These are phyloP conservation scores for Drosophila formosana DNA, from an alignment of 2,888 invertebrate genomes.

Conservation along the genomic window DNA sequence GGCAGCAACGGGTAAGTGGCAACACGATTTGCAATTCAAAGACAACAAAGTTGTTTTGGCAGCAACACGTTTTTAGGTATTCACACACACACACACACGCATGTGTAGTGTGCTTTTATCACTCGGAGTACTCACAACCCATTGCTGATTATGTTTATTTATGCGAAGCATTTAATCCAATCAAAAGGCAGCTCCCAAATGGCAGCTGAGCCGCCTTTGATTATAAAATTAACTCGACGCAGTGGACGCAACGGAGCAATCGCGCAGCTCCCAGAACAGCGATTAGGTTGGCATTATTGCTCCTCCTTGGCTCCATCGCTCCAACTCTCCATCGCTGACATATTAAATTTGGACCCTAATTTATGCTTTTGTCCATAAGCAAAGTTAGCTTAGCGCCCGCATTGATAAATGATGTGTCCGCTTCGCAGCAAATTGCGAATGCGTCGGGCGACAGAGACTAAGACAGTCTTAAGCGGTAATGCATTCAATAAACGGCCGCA, in stretches of 20 bases:
- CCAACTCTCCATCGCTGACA: no score
- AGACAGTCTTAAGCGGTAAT: conserved; percentile 39
- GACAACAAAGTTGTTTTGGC: conserved; percentile 62
- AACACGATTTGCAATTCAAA: conserved; percentile 75
- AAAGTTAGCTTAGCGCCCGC: conserved; percentile 28
- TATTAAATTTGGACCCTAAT: conserved; percentile 68
- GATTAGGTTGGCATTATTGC: conserved; percentile 62
- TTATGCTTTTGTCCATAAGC: conserved; percentile 51
- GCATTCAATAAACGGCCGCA: conserved; percentile 39
- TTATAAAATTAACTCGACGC: conserved; percentile 69
- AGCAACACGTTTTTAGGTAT: conserved; percentile 36
- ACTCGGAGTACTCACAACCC: conserved; percentile 22
- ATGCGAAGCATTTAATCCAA: conserved; percentile 76
- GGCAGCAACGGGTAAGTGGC: conserved; percentile 39
- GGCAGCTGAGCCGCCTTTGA: conserved; percentile 51
- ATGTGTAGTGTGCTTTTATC: neutral
- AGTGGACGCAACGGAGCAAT: conserved; percentile 25
- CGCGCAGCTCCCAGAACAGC: conserved; percentile 38
- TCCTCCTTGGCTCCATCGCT: no score
- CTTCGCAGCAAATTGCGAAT: conserved; percentile 39
- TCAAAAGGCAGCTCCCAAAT: conserved; percentile 56
- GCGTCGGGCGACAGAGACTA: conserved; percentile 29
- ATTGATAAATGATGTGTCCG: conserved; percentile 51
- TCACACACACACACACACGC: neutral
- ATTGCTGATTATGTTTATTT: conserved; percentile 76